Evolutionary conservation across 2,797 vertebrate genomes (phyloP), one percentile per base, ranked within the genome.

Genomic region (Bucorvus abyssinicus): DNA sequence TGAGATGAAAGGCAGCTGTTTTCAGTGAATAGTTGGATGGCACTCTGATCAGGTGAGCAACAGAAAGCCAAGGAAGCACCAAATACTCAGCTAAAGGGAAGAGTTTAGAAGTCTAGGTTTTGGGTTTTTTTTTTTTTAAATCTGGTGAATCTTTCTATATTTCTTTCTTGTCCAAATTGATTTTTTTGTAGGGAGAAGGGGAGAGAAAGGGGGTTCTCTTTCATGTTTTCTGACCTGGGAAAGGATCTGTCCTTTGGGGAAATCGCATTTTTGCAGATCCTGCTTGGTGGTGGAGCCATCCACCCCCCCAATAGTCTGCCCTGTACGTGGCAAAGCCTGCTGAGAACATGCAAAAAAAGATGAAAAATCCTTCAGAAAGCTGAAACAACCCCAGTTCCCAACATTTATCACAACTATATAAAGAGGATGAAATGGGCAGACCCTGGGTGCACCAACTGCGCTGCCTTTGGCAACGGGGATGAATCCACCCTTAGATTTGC

Each of bases 271-370:
- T 40, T 59, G 23, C 38, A 87, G 49, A 29, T 63, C n/a, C 26
- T 53, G 29, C 32, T 38, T 1, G 1, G 4, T 2, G 3, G 7
- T 0, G 0, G 52, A 63, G 17, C 9, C 20, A 19, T 5, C 49
- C 23, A 27, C 1, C 7, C 10, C 27, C 14, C 9, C 13, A 13
- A 7, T 52, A 30, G 23, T 12, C 71, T 38, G 16, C 26, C 55
- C 49, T 26, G 7, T 3, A 2, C 44, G 14, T 0, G 3, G 40
- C 34, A 56, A 24, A 76, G 9, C 56, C 27, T 63, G 34, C 23
- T 0, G 1, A 57, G 61, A 65, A 24, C 20, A 26, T 1, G 3
- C n/a, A 38, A 57, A 57, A 59, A 18, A 34, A 21, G 34, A 12
- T 7, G 23, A 36, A 42, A 67, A 85, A 32, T 3, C 2, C 30